Evolutionary conservation across 2,797 vertebrate genomes (phyloP).

Genomic region (Loriculus beryllinus): DNA sequence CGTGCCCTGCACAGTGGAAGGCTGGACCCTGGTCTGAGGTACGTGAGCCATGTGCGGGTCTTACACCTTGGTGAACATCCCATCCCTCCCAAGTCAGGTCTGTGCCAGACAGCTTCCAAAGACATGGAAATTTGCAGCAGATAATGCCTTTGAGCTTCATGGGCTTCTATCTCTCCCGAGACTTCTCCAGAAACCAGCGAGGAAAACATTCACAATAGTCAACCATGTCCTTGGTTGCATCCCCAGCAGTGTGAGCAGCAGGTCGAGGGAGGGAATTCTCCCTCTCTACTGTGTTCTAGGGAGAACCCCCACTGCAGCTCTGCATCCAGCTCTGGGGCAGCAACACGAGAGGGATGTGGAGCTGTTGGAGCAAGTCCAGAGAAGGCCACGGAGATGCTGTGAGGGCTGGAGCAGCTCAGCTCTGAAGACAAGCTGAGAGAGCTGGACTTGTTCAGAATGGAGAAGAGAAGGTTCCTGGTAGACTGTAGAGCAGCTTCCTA

Average conservation of each 20-base stretch:
- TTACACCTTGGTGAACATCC: neutral
- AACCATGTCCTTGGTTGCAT: neutral
- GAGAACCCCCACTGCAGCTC: neutral
- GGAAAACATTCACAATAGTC: neutral
- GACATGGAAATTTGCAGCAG: neutral
- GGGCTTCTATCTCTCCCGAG: neutral
- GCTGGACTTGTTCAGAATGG: neutral
- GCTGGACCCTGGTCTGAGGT: conserved; percentile 83
- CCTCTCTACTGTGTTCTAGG: neutral
- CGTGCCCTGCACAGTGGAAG: conserved; percentile 90
- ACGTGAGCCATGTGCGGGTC: neutral
- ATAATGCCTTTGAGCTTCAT: neutral
- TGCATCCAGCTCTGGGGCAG: neutral
- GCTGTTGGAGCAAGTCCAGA: neutral
- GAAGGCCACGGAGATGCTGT: neutral
- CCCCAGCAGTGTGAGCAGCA: neutral
- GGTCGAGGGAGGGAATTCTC: neutral
- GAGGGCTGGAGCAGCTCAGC: neutral
- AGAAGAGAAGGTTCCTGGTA: neutral
- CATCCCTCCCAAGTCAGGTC: accelerated
- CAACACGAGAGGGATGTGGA: neutral
- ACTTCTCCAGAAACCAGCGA: neutral
- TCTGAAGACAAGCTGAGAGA: neutral
- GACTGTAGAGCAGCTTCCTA: neutral
- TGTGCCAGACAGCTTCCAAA: neutral